Evolutionary conservation across 2,113 vertebrate species (phyloP).

Genomic region (Gopherus evgoodei): DNA sequence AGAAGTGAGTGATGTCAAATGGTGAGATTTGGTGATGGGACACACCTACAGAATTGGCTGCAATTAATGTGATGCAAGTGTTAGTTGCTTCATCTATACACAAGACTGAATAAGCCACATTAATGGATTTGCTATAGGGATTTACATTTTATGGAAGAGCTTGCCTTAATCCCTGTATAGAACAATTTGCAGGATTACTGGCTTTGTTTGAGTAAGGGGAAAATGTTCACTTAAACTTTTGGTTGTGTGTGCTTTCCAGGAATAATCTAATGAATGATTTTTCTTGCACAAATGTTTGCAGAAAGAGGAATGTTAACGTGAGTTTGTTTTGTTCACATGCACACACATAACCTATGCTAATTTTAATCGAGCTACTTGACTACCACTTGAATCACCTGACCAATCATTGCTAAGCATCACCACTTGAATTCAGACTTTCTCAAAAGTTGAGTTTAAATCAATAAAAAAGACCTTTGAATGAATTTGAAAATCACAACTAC

Average conservation of each 20-base stretch:
- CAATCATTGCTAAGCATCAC: fast-evolving
- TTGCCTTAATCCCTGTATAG: slow-evolving; percentile 4
- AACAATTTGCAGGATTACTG: slow-evolving; percentile 31
- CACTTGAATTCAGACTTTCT: background rate
- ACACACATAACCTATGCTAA: background rate
- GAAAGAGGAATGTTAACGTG: fast-evolving
- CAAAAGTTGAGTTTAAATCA: background rate
- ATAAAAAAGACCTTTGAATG: fast-evolving
- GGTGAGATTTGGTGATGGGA: background rate
- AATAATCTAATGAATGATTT: background rate
- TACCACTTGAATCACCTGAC: background rate
- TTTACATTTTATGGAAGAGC: slow-evolving; percentile 50
- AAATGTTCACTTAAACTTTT: background rate
- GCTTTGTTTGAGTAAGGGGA: background rate
- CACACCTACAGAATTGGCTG: slow-evolving; percentile 34
- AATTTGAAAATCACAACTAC: background rate
- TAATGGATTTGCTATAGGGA: slow-evolving; percentile 44
- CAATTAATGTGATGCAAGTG: slow-evolving; percentile 50
- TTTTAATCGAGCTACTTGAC: background rate
- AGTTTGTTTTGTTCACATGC: background rate
- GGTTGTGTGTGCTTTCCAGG: background rate
- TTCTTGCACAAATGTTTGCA: background rate
- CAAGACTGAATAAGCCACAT: slow-evolving; percentile 28
- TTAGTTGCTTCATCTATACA: background rate
- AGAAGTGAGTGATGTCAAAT: background rate